phyloP scores from a whole-genome alignment of 2,113 vertebrate species.

The Anguilla japonica region DNA sequence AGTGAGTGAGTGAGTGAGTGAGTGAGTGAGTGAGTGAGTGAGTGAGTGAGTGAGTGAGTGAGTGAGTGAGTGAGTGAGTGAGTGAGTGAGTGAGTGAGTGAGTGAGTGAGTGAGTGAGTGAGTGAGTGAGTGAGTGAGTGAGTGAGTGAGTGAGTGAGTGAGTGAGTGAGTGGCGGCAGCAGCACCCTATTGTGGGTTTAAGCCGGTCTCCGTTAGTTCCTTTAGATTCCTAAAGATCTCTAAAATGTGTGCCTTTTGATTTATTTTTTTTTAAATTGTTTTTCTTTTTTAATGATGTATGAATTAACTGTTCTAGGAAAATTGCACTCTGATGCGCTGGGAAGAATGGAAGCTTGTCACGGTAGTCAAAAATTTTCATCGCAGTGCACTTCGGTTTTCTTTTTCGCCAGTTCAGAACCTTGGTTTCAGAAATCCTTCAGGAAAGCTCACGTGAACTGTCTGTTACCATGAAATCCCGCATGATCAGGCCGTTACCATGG shows the following conservation, averaged over 20 bases:
- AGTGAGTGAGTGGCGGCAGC: too few species aligned
- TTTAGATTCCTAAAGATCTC: not conserved
- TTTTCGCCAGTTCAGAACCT: not conserved
- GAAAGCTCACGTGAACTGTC: not conserved
- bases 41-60: too few species aligned
- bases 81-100: too few species aligned
- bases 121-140: too few species aligned
- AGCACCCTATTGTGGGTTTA: too few species aligned
- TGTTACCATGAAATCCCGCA: not conserved
- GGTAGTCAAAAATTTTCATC: not conserved
- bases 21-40: too few species aligned
- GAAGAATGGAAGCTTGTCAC: not conserved
- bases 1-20: too few species aligned
- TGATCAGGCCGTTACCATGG: not conserved
- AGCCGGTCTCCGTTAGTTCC: not conserved
- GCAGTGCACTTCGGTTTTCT: not conserved
- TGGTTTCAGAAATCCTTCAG: not conserved
- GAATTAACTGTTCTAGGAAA: not conserved
- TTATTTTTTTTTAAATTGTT: not conserved
- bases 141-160: too few species aligned
- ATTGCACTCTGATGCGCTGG: not conserved
- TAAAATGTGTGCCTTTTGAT: not conserved
- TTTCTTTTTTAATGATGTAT: not conserved
- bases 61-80: too few species aligned
- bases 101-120: too few species aligned